Conservation (phyloP, 2,888 invertebrate species). For the Aspidiotus rigidus region DNA sequence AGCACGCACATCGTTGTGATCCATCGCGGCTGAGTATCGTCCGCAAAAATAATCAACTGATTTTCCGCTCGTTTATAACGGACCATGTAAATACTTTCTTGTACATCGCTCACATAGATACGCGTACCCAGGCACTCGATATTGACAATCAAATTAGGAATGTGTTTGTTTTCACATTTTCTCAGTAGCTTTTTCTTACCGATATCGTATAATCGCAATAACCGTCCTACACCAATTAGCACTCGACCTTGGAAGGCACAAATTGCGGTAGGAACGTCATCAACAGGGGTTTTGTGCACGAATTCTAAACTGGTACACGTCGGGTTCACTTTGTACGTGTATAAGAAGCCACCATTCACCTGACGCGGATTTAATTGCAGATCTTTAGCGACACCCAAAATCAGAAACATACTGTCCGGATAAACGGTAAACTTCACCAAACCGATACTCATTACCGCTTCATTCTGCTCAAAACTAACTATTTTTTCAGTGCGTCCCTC, state of each 20-base stretch:
- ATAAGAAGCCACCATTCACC: constrained; percentile 71
- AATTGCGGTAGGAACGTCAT: constrained; percentile 82
- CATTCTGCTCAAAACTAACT: constrained; percentile 85
- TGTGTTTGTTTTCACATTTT: constrained; percentile 97
- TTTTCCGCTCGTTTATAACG: constrained; percentile 92
- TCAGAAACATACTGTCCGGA: constrained; percentile 54
- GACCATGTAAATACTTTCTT: constrained; percentile 93
- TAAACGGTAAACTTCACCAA: constrained; percentile 67
- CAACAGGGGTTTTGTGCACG: constrained; percentile 85
- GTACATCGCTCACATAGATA: constrained; percentile 89
- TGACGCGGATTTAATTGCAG: constrained; percentile 78
- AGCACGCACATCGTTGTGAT: constrained; percentile 83
- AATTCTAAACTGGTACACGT: constrained; percentile 80
- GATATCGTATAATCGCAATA: constrained; percentile 87
- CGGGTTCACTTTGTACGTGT: constrained; percentile 71
- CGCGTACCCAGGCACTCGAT: constrained; percentile 91
- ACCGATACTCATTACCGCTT: constrained; percentile 73
- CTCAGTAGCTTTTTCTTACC: constrained; percentile 91
- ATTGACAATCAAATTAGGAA: constrained; percentile 88
- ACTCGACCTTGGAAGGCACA: constrained; percentile 86
- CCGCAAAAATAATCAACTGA: constrained; percentile 94
- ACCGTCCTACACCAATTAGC: constrained; percentile 83
- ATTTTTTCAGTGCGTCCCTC: constrained; percentile 66
- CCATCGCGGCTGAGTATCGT: constrained; percentile 96
- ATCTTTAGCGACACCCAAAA: constrained; percentile 88